Evolutionary conservation across 2,888 invertebrate species (phyloP).

Genomic region (Xestia xanthographa): DNA sequence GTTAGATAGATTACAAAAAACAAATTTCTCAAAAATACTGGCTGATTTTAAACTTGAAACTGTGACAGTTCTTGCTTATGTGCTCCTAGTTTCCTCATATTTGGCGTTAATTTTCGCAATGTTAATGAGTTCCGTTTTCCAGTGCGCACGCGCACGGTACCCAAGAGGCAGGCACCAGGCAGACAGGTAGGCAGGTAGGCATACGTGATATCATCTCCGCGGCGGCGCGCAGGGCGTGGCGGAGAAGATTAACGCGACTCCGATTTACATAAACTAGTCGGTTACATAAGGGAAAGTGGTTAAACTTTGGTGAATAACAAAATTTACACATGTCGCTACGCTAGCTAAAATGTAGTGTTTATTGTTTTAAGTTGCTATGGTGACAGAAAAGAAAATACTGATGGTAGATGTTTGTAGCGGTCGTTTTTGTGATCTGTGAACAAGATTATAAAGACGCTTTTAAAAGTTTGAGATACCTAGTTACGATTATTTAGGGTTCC

Average conservation of each 20-base stretch:
- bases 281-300: constrained; percentile 77
- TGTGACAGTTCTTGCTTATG: neutral
- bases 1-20: neutral
- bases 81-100: too few relatives aligned
- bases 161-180: constrained; percentile 39
- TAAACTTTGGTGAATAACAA: constrained; percentile 64
- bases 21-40: neutral
- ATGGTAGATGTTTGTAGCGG: neutral
- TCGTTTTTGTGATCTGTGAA: neutral
- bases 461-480: neutral
- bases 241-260: constrained; percentile 63
- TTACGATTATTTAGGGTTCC: too few relatives aligned
- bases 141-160: constrained; percentile 35
- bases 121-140: constrained; percentile 39
- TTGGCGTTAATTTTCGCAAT: constrained; percentile 32
- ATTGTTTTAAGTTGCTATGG: constrained; percentile 34
- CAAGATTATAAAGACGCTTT: neutral
- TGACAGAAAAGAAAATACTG: constrained; percentile 14
- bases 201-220: constrained; percentile 56
- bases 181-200: constrained; percentile 20
- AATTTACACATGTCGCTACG: constrained; percentile 61
- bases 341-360: constrained; percentile 34
- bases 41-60: neutral
- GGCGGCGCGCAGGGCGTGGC: constrained; percentile 56
- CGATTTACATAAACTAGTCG: constrained; percentile 71